Evolutionary conservation across 2,888 invertebrate species (phyloP).

Genomic region (Thalpophila matura): DNA sequence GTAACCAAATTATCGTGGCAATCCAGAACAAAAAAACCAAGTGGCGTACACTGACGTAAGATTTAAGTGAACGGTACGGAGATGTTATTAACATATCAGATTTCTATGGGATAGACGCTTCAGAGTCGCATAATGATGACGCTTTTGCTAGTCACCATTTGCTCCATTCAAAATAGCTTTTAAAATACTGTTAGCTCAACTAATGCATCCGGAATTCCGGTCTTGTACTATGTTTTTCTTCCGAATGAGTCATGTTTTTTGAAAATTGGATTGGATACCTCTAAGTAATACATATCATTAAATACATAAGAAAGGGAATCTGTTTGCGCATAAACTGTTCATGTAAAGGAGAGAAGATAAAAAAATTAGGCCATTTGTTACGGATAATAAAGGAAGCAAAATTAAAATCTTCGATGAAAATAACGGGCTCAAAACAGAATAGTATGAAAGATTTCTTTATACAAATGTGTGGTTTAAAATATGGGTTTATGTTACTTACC

Average conservation of each 20-base stretch:
- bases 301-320: background rate
- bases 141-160: background rate
- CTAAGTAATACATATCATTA: no score
- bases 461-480: background rate
- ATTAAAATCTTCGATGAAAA: constrained; percentile 23
- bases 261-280: background rate
- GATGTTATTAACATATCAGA: no score
- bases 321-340: constrained; percentile 1
- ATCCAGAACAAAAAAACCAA: background rate
- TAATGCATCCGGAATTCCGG: constrained; percentile 5
- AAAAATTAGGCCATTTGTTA: constrained; percentile 38
- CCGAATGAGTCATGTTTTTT: constrained; percentile 15
- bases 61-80: no score
- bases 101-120: no score
- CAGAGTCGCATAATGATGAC: background rate
- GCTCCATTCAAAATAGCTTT: constrained; percentile 1
- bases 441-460: background rate
- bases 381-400: constrained; percentile 17
- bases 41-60: no score
- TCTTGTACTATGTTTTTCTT: constrained; percentile 3
- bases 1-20: no score
- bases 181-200: constrained; percentile 1
- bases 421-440: background rate
- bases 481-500: no score
- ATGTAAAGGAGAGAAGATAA: constrained; percentile 15